Conservation (phyloP, 2,113 vertebrate genomes). For the Pteronura brasiliensis region DNA sequence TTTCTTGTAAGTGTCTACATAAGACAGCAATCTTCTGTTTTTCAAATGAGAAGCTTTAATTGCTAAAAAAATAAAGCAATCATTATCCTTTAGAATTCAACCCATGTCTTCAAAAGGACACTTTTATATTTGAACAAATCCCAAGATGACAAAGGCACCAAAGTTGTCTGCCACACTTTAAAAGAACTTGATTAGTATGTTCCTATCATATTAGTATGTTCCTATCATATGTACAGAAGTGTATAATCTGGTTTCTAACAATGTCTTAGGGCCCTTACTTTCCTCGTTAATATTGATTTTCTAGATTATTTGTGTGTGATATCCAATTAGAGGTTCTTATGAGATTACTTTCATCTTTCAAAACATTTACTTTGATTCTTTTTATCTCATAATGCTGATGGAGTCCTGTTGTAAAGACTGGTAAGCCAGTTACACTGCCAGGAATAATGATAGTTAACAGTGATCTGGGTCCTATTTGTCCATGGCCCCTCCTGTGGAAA, state of each 20-base stretch:
- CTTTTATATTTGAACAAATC: neutral
- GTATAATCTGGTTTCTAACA: neutral
- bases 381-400: neutral
- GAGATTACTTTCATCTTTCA: neutral
- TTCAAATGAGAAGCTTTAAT: slow-evolving; percentile 21
- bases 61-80: slow-evolving; percentile 22
- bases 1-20: neutral
- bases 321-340: neutral
- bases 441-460: neutral
- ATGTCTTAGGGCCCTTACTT: neutral
- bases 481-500: neutral
- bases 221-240: neutral
- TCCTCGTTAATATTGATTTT: neutral
- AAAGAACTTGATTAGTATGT: neutral
- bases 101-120: neutral
- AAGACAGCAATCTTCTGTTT: neutral
- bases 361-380: neutral
- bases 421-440: neutral
- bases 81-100: neutral
- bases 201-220: neutral
- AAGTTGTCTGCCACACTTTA: neutral
- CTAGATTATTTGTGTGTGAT: neutral
- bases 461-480: neutral
- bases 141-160: neutral
- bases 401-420: neutral